Evolutionary conservation across 1,140 invertebrate species (phyloP), one percentile per base, ranked within the genome.

Genomic region (Magallana gigas): DNA sequence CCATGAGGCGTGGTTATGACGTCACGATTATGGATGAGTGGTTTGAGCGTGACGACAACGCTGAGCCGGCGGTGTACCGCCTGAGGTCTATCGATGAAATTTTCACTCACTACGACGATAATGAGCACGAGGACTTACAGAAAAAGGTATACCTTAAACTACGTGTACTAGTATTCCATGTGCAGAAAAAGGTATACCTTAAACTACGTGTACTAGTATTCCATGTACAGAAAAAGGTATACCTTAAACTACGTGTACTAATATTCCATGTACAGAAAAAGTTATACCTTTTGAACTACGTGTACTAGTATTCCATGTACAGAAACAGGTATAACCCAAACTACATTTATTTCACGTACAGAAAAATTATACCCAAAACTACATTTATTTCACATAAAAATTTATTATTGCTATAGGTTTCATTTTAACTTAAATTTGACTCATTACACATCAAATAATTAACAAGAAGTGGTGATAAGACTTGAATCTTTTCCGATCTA

Each of bases 21-120:
- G 96, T 97, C 1, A 96, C 96, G 12, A 95, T 98, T 5, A 95
- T 99, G 80, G 98, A 99, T 92, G 97, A 97, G n/a, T 99, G 98
- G 98, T 99, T 99, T 94, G 97, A 98, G 92, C 98, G 98, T 93
- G 98, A 99, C 92, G 97, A 97, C 76, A 99, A 99, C 94, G 97
- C 98, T 0, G 98, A 99, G 11, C 95, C 95, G 7, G 96, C 98
- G 0, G 97, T 98, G 0, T 98, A 97, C 14, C 97, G 98, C 29
- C 94, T 99, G 5, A 98, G 99, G 80, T 89, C 92, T 88, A 92
- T 90, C 60, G 91, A 90, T 23, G 86, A 88, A 48, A 83, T 90
- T 36, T 85, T 88, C 6, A 90, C 88, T 16, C 71, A 91, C 48
- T 92, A 90, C 71, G 87, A 88, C 56, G 87, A 90, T 64, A 56